Conservation (phyloP, 2,888 invertebrate species). For the Lasioglossum morio region DNA sequence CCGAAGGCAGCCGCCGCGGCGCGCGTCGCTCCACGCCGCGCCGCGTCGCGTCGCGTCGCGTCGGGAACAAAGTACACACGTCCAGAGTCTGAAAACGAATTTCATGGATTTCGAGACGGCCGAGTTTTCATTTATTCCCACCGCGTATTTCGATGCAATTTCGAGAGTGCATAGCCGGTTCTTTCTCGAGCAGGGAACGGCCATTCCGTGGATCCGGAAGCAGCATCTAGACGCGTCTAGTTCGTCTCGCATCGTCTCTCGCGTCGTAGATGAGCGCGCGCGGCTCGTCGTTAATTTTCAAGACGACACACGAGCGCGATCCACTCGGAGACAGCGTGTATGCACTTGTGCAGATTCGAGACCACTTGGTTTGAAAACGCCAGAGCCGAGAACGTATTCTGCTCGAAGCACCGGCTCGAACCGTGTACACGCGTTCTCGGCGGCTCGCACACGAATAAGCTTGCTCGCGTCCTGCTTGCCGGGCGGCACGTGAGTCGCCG, state of each 20-base stretch:
- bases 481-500: constrained; percentile 51
- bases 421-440: neutral
- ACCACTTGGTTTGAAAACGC: constrained; percentile 46
- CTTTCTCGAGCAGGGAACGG: constrained; percentile 15
- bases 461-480: constrained; percentile 6
- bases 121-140: constrained; percentile 56
- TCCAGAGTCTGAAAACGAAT: constrained; percentile 48
- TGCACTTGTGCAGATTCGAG: constrained; percentile 52
- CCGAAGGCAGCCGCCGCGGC: constrained; percentile 8
- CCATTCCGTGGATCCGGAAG: constrained; percentile 15
- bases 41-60: neutral
- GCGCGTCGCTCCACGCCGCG: neutral
- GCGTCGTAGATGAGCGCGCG: neutral
- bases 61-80: constrained; percentile 45
- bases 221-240: neutral
- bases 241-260: neutral
- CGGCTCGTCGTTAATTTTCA: constrained; percentile 55
- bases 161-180: constrained; percentile 22
- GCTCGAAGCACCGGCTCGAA: neutral
- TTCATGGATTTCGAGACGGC: constrained; percentile 44
- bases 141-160: constrained; percentile 51
- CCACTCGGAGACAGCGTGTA: constrained; percentile 36
- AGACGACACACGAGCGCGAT: constrained; percentile 54
- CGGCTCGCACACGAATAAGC: neutral
- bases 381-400: constrained; percentile 38